Evolutionary conservation across 2,888 invertebrate species (phyloP).

Genomic region (Mantis religiosa): DNA sequence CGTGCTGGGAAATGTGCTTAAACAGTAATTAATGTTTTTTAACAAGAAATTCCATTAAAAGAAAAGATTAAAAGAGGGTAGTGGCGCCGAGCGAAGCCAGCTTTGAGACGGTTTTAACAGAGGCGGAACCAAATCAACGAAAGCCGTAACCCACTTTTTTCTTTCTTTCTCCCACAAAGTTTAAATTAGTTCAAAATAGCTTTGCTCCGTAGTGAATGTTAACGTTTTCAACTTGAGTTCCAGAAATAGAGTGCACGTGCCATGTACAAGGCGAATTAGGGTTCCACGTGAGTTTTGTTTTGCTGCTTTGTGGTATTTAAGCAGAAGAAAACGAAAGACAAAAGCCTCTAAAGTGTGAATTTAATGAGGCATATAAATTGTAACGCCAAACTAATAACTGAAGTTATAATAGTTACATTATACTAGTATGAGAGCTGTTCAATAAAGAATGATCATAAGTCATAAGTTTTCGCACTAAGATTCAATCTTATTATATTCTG

Average conservation of each 20-base stretch:
- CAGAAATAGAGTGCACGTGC: not conserved
- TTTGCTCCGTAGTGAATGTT: not conserved
- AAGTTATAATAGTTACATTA: too few relatives aligned
- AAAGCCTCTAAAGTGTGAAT: not conserved
- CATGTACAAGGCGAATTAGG: not conserved
- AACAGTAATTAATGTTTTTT: not conserved
- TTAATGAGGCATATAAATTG: not conserved
- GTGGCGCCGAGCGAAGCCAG: not conserved
- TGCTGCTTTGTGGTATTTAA: not conserved
- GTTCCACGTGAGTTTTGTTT: not conserved
- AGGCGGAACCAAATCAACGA: not conserved
- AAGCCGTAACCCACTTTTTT: not conserved
- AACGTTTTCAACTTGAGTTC: not conserved
- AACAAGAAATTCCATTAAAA: not conserved
- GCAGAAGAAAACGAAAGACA: not conserved
- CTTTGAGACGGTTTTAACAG: not conserved
- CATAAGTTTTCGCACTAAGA: too few relatives aligned
- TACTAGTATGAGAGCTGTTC: too few relatives aligned
- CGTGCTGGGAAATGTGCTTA: not conserved
- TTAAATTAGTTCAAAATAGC: not conserved
- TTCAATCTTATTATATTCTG: too few relatives aligned
- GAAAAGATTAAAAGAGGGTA: not conserved
- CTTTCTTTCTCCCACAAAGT: not conserved
- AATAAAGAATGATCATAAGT: too few relatives aligned
- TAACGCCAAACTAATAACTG: too few relatives aligned